Evolutionary conservation across 1,140 invertebrate genomes (phyloP), one percentile per base, ranked within the genome.

Genomic region (Gonioctena quinquepunctata): DNA sequence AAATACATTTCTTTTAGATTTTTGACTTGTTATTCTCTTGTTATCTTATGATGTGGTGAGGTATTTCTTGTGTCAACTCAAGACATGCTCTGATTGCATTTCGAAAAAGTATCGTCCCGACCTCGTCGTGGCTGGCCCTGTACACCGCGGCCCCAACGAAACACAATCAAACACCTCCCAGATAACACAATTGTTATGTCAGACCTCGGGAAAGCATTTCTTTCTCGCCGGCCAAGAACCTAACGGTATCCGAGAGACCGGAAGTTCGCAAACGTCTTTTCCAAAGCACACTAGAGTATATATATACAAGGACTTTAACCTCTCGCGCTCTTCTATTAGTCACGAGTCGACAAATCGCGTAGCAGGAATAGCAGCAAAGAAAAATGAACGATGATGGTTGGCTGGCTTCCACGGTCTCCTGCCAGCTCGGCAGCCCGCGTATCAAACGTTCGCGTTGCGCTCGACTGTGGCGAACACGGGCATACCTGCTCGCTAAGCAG

Each of bases 331-430:
- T 59, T 59, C 25, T 59, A 59, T 59, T 59, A 59, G 56, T 59
- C 56, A 59, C 56, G 56, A 59, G 25, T 23, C 23, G 56, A 59
- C 56, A 59, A 59, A 59, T 59, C n/a, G 56, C 56, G 23, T 59
- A 59, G 23, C 56, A 59, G 56, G 25, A 28, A 16, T 59, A 59
- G 23, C 56, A 59, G 56, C n/a, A 28, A 42, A 42, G 23, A 59
- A 59, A 59, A 59, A 59, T 25, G n/a, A 16, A 59, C 23, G 23
- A 22, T 26, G 56, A 16, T 25, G 56, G 21, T 59, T 59, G 56
- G 23, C 56, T 25, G 56, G 25, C 23, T 25, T 26, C 25, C 56
- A 59, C 25, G 21, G 56, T 25, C 16, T 2, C 16, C 11, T 11
- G 33, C 11, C 33, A 11, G 33, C 33, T 25, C 16, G 13, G 11